These are phyloP conservation scores for Pardosa pseudoannulata DNA, from an alignment of 2,888 invertebrate species.

Conservation along the genomic window DNA sequence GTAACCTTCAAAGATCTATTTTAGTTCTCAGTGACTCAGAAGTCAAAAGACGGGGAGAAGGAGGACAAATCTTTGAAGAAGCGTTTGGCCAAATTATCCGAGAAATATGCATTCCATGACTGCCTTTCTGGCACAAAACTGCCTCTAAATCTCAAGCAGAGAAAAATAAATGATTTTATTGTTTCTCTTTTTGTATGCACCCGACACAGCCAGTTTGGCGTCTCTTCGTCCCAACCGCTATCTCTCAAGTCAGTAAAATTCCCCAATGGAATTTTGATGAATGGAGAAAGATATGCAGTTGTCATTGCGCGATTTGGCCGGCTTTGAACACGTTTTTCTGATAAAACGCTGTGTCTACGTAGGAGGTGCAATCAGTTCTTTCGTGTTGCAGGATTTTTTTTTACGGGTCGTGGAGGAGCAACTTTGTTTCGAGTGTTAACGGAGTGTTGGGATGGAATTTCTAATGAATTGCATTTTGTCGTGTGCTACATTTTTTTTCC, in stretches of 20 bases:
- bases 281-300: conserved; percentile 59
- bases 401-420: too few species aligned
- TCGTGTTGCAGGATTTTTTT: not conserved
- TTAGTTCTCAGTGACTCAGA: too few species aligned
- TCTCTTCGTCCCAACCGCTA: not conserved
- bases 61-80: too few species aligned
- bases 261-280: conserved; percentile 46
- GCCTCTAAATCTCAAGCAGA: not conserved
- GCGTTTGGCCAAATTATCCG: too few species aligned
- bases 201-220: not conserved
- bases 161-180: not conserved
- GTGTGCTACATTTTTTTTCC: too few species aligned
- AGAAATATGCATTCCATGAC: too few species aligned
- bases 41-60: too few species aligned
- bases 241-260: conserved; percentile 19
- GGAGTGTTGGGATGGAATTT: not conserved
- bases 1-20: too few species aligned
- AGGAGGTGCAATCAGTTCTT: conserved; percentile 3
- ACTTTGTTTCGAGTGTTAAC: not conserved
- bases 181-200: not conserved
- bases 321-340: conserved; percentile 3
- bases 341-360: not conserved
- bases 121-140: not conserved
- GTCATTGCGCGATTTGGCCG: conserved; percentile 53
- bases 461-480: conserved; percentile 2